Percentiles rank a stretch among this genome's conserved stretches.
Evolutionary conservation across 2,797 vertebrate genomes (phyloP).

Genomic region (Thamnophis elegans): DNA sequence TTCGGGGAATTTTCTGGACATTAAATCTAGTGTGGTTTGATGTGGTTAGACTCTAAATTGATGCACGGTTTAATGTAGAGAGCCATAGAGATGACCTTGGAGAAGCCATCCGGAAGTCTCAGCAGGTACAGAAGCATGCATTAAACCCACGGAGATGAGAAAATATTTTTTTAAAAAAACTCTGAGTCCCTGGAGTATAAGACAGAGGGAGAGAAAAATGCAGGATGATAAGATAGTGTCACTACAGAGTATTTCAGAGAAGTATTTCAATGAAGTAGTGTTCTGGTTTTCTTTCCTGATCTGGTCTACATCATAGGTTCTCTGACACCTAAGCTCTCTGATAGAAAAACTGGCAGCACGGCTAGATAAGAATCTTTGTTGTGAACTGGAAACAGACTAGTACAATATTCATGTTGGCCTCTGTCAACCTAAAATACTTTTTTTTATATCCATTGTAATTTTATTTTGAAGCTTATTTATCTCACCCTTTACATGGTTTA

Average conservation of each 20-base stretch:
- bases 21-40: background rate
- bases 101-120: background rate
- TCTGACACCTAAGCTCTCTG: background rate
- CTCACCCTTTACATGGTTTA: background rate
- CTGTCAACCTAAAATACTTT: background rate
- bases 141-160: background rate
- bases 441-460: background rate
- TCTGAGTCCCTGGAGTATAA: background rate
- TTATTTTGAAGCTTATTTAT: background rate
- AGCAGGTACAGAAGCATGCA: background rate
- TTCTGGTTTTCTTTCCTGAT: background rate
- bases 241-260: background rate
- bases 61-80: background rate
- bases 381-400: background rate
- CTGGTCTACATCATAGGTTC: background rate
- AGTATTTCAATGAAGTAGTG: background rate
- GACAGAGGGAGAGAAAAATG: background rate
- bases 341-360: background rate
- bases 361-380: background rate
- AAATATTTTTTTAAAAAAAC: background rate
- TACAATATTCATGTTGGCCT: background rate
- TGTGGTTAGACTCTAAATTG: background rate
- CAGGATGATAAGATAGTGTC: background rate
- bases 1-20: background rate
- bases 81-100: background rate